phyloP scores from a whole-genome alignment of 2,113 vertebrate genomes.

The Nycticorax nycticorax region DNA sequence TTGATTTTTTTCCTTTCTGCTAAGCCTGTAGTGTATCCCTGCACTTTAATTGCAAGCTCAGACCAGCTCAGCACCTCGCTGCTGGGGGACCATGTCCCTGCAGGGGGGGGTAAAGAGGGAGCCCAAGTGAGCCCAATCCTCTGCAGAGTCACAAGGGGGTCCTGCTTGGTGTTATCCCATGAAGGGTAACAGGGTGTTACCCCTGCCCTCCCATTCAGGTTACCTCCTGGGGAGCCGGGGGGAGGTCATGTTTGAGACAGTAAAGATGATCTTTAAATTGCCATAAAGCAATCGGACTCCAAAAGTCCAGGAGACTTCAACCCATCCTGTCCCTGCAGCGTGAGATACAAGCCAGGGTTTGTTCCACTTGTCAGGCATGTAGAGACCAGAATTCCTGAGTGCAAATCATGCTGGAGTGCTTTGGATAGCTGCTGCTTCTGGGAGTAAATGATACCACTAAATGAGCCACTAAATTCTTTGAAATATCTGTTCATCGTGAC shows the following conservation, averaged over 20 bases:
- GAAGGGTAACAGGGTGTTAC: too few relatives aligned
- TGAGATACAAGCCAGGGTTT: not conserved
- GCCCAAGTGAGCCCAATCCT: not conserved
- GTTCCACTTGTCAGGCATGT: not conserved
- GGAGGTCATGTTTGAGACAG: not conserved
- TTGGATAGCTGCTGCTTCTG: constrained; percentile 7
- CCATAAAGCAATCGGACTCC: not conserved
- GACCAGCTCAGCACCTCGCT: not conserved
- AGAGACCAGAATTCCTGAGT: not conserved
- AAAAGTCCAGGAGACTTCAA: not conserved
- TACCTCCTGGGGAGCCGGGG: not conserved
- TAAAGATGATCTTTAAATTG: not conserved
- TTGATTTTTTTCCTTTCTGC: not conserved
- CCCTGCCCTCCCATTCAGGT: not conserved
- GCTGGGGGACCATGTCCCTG: not conserved
- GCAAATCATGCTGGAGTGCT: not conserved
- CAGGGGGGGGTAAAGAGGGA: not conserved
- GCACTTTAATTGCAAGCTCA: not conserved
- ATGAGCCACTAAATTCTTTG: constrained; percentile 11
- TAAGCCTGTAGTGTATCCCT: not conserved
- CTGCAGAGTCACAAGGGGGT: not conserved
- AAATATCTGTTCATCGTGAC: not conserved
- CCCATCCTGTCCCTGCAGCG: not conserved
- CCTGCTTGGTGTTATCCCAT: rapidly evolving
- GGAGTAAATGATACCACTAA: not conserved